Evolutionary conservation across 2,113 vertebrate species (phyloP), one percentile per base, ranked within the genome.

Genomic region (Neogobius melanostomus): DNA sequence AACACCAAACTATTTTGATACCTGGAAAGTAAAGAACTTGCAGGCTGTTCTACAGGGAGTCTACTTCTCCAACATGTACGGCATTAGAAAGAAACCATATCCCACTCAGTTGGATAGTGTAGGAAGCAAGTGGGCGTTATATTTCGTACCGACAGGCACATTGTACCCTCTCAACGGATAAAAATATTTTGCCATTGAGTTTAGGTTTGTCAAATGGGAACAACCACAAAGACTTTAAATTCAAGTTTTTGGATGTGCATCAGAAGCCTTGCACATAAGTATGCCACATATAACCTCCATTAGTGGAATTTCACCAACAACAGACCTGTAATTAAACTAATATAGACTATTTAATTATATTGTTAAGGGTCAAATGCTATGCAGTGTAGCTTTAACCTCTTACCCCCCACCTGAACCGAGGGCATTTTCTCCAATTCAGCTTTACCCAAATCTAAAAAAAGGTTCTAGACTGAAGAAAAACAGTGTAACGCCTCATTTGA

Each of bases 71-170:
- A 61, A 64, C 45, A 48, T 36, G 28, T 36, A 36, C 28, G 21
- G 73, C 71, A 77, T 84, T 74, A 60, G 64, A 75, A 28, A 57
- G 74, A 36, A 82, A 77, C 83, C 75, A 71, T 80, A 60, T 71
- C 50, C 51, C 44, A 56, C 74, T 82, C 66, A 75, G 60, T 68
- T 53, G 11, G 60, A 75, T 60, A 66, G 67, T 56, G 77, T 82
- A 67, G 84, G 84, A 85, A 67, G 87, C 76, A 72, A 56, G 81
- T 83, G 75, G 82, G 84, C 1, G 70, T 65, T 75, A 75, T 42
- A 3, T 71, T 74, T 75, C 57, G 46, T 75, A 75, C 64, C 65
- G 53, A 59, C 53, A 71, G 66, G 61, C 51, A 49, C 57, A 79
- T 74, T 68, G 28, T 36, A 7, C 71, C 79, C 51, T 82, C 71